phyloP scores from a whole-genome alignment of 2,113 vertebrate species.

The Clarias magur region DNA sequence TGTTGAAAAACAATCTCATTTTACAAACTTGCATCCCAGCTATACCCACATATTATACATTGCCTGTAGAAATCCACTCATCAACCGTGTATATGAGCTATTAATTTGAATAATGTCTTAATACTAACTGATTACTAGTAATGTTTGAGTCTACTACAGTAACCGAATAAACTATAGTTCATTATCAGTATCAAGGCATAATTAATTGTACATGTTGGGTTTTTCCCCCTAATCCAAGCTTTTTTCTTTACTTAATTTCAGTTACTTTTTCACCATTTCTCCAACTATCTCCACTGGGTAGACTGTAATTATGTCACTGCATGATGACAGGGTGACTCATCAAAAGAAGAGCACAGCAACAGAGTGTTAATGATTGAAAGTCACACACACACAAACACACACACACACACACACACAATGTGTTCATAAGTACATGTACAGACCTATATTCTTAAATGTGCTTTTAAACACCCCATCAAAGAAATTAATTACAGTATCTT shows the following conservation, averaged over 20 bases:
- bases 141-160: background rate
- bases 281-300: conserved; percentile 43
- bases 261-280: conserved; percentile 32
- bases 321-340: conserved; percentile 53
- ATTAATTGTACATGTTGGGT: background rate
- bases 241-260: background rate
- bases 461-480: background rate
- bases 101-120: background rate
- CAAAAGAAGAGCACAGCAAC: conserved; percentile 34
- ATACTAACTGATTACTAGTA: background rate
- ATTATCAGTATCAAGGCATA: background rate
- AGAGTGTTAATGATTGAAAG: conserved; percentile 46
- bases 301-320: conserved; percentile 48
- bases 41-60: background rate
- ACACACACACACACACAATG: conserved; percentile 13
- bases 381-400: conserved; percentile 37
- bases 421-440: background rate
- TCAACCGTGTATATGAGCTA: background rate
- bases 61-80: background rate
- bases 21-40: background rate
- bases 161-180: background rate
- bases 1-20: background rate
- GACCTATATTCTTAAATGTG: conserved; percentile 14
- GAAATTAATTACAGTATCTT: background rate
- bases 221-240: background rate